These are phyloP conservation scores for Ornithoptera priamus DNA, from an alignment of 2,888 invertebrate species.

Conservation along the genomic window DNA sequence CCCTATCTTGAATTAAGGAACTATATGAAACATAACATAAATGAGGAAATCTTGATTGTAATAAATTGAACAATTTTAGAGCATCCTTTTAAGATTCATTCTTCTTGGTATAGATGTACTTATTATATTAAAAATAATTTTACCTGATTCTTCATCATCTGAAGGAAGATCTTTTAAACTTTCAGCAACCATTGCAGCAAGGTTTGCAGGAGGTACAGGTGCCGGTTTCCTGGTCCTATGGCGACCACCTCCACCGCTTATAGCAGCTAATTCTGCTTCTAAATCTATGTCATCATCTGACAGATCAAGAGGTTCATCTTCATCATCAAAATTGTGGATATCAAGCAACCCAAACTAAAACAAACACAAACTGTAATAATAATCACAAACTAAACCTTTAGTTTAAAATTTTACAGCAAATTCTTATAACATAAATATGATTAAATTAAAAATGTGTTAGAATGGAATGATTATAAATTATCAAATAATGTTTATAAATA, in stretches of 20 bases:
- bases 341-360: conserved; percentile 88
- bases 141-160: conserved; percentile 85
- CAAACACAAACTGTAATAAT: conserved; percentile 5
- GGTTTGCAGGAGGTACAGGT: conserved; percentile 76
- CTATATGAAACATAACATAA: background rate
- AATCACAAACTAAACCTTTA: too few species aligned
- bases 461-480: too few species aligned
- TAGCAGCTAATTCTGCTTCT: conserved; percentile 91
- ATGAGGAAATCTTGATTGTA: conserved; percentile 2
- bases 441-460: too few species aligned
- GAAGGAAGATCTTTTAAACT: conserved; percentile 88
- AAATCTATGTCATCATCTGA: conserved; percentile 88
- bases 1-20: conserved; percentile 1
- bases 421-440: too few species aligned
- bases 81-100: background rate
- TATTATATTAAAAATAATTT: background rate
- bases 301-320: conserved; percentile 73
- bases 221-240: conserved; percentile 54
- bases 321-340: conserved; percentile 80
- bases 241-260: conserved; percentile 67
- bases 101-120: too few species aligned
- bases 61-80: conserved; percentile 2
- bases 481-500: too few species aligned
- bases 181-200: conserved; percentile 88
- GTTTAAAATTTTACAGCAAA: too few species aligned